A percentile compares a stretch with the other conserved stretches of the same genome.
Conservation (phyloP, 2,888 invertebrate genomes). For the Apotomis turbidana region DNA sequence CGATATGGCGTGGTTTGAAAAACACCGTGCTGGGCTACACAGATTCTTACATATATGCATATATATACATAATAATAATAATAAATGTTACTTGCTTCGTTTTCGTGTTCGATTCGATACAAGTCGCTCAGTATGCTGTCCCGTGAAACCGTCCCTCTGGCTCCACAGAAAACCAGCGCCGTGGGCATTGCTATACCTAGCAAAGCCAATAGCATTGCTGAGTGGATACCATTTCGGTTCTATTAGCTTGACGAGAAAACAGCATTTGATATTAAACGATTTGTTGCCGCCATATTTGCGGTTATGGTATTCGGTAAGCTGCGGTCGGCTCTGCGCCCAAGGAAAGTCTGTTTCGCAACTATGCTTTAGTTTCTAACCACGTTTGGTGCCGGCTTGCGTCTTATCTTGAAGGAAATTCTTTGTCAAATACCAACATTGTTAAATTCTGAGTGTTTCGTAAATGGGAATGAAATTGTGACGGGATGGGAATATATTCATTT, state of each 20-base stretch:
- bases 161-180: too few species aligned
- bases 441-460: constrained; percentile 9
- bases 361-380: constrained; percentile 52
- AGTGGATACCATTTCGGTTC: too few species aligned
- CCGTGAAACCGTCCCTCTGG: too few species aligned
- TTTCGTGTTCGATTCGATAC: too few species aligned
- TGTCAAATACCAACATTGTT: constrained; percentile 31
- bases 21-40: too few species aligned
- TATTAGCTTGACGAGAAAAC: neutral
- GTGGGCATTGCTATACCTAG: too few species aligned
- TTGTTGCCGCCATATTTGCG: constrained; percentile 50
- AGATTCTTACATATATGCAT: too few species aligned
- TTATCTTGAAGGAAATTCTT: constrained; percentile 49
- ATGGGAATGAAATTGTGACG: neutral
- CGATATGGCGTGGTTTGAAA: too few species aligned
- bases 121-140: too few species aligned
- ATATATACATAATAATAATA: too few species aligned
- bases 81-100: too few species aligned
- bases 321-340: constrained; percentile 55
- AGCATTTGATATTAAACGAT: constrained; percentile 42
- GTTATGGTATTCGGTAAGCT: constrained; percentile 58
- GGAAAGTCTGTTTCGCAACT: constrained; percentile 59
- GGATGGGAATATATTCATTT: neutral
- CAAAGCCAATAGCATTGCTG: too few species aligned
- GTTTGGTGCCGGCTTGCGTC: constrained; percentile 46